phyloP scores from a whole-genome alignment of 2,888 invertebrate species.

The Zootermopsis nevadensis region DNA sequence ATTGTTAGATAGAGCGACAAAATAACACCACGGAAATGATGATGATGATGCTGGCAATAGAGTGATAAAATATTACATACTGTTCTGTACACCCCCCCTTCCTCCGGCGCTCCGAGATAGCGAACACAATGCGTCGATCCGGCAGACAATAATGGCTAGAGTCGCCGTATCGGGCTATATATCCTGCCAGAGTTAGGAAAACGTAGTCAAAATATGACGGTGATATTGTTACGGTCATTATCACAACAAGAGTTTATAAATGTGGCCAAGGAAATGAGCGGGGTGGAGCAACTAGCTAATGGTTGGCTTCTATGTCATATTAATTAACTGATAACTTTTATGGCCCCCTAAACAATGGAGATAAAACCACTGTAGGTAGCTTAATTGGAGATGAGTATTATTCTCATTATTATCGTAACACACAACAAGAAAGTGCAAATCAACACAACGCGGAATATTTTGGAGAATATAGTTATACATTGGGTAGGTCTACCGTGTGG shows the following conservation, averaged over 20 bases:
- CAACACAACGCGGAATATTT: not conserved
- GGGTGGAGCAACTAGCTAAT: slow-evolving; percentile 40
- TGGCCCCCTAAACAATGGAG: slow-evolving; percentile 50
- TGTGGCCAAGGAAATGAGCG: slow-evolving; percentile 35
- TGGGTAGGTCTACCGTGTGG: not conserved
- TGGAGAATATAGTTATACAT: not conserved
- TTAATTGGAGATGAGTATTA: slow-evolving; percentile 53
- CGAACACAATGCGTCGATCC: slow-evolving; percentile 19
- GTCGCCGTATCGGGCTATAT: slow-evolving; percentile 23
- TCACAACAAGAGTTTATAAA: slow-evolving; percentile 30
- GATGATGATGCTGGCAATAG: slow-evolving; percentile 32
- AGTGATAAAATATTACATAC: slow-evolving; percentile 45
- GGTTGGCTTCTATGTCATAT: slow-evolving; percentile 49
- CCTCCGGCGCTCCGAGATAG: not conserved
- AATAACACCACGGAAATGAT: slow-evolving; percentile 25
- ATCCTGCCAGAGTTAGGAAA: slow-evolving; percentile 32
- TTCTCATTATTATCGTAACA: slow-evolving; percentile 49
- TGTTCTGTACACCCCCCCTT: not conserved
- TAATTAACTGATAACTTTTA: slow-evolving; percentile 54
- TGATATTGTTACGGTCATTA: slow-evolving; percentile 21
- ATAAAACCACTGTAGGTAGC: slow-evolving; percentile 39
- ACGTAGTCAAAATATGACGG: slow-evolving; percentile 27
- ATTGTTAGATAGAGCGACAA: slow-evolving; percentile 40
- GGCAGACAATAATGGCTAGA: slow-evolving; percentile 32
- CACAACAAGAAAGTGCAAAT: not conserved